These are phyloP conservation scores for Sebastes itinus DNA, from an alignment of 2,797 vertebrate species.

Conservation along the genomic window DNA sequence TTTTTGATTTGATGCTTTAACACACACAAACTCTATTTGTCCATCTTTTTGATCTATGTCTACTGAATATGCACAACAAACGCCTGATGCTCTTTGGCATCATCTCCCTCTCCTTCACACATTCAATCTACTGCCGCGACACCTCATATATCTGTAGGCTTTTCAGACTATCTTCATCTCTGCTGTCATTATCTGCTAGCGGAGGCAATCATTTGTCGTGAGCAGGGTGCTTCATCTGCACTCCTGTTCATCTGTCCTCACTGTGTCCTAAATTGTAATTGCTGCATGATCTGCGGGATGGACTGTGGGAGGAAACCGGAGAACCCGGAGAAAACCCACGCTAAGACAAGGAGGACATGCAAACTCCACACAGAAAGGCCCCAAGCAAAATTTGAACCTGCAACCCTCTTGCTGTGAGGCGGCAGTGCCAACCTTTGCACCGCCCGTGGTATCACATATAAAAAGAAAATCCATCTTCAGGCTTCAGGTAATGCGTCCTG, in stretches of 20 bases:
- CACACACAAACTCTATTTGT: neutral
- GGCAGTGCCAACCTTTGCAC: no score
- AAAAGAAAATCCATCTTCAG: no score
- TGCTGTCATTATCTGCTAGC: slow-evolving; percentile 33
- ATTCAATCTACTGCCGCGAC: neutral
- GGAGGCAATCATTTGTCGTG: slow-evolving; percentile 40
- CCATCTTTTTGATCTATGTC: neutral
- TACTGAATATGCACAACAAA: slow-evolving; percentile 8
- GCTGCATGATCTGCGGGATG: neutral
- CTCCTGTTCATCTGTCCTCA: slow-evolving; percentile 23
- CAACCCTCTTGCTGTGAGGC: no score
- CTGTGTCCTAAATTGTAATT: slow-evolving; percentile 40
- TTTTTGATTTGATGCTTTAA: neutral
- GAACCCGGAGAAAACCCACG: no score
- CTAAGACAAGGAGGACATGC: no score
- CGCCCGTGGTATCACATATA: no score
- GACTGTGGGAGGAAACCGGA: no score
- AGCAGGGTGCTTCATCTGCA: slow-evolving; percentile 12
- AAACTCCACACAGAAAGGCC: no score
- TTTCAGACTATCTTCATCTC: slow-evolving; percentile 28
- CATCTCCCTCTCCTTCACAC: neutral
- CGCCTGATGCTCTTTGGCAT: neutral
- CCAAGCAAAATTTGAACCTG: no score
- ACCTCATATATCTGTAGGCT: neutral
- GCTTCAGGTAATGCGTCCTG: no score